Conservation (phyloP, 2,797 vertebrate species). For the Tapirus indicus region DNA sequence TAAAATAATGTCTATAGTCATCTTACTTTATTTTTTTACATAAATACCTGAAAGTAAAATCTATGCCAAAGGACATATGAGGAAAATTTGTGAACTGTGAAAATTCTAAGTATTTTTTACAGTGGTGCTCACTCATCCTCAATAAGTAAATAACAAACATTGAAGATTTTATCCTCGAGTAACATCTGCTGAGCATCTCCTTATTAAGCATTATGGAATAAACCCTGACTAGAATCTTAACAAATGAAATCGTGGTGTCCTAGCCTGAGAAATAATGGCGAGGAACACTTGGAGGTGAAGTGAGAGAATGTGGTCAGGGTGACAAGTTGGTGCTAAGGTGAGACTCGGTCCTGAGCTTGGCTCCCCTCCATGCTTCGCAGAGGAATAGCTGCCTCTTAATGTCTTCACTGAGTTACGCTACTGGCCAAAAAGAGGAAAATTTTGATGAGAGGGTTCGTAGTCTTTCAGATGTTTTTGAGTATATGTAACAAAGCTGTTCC, state of each 20-base stretch:
- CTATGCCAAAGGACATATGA: background rate
- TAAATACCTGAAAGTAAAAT: background rate
- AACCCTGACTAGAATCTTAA: background rate
- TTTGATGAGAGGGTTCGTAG: background rate
- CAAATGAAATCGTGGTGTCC: background rate
- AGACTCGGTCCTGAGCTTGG: rapidly evolving
- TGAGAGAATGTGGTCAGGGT: rapidly evolving
- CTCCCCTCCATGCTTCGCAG: rapidly evolving
- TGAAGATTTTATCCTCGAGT: background rate
- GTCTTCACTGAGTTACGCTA: background rate
- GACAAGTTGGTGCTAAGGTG: rapidly evolving
- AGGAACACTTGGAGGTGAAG: background rate
- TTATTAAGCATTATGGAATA: background rate
- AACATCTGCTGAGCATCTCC: background rate
- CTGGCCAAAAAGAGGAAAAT: background rate
- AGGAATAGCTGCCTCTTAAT: rapidly evolving
- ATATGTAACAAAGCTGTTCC: background rate
- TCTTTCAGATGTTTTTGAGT: background rate
- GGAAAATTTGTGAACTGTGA: background rate
- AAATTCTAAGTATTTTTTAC: background rate
- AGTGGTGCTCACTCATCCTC: background rate
- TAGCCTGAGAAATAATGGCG: background rate
- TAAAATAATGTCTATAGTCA: background rate
- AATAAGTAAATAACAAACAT: background rate
- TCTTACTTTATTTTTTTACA: background rate